A percentile compares a stretch with the other conserved stretches of the same genome.
Evolutionary conservation across 2,797 vertebrate genomes (phyloP).

Genomic region (Melanotaenia maccullochi): DNA sequence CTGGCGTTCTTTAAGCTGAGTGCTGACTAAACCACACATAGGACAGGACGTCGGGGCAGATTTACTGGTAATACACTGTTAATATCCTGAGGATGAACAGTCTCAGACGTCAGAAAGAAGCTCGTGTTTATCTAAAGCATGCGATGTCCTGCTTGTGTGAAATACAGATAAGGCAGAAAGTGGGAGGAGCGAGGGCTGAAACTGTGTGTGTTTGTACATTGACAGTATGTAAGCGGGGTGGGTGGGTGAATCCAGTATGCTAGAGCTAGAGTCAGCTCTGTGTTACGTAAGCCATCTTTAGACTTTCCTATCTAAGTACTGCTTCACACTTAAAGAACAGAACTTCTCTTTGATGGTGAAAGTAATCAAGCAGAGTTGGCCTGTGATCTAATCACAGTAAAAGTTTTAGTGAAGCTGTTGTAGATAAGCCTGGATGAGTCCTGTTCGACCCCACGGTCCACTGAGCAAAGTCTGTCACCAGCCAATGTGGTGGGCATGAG

Average conservation of each 20-base stretch:
- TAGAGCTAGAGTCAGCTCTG: slow-evolving; percentile 40
- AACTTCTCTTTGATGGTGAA: slow-evolving; percentile 22
- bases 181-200: too few species aligned
- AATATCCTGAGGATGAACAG: neutral
- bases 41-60: neutral
- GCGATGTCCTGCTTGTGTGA: slow-evolving; percentile 7
- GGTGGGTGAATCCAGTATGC: slow-evolving; percentile 6
- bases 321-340: neutral
- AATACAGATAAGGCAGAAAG: slow-evolving; percentile 29
- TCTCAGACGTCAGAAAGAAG: neutral
- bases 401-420: slow-evolving; percentile 24
- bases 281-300: slow-evolving; percentile 46
- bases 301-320: slow-evolving; percentile 25
- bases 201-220: too few species aligned
- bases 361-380: slow-evolving; percentile 4
- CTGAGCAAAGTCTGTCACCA: slow-evolving; percentile 54
- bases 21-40: neutral
- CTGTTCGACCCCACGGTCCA: slow-evolving; percentile 12
- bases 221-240: slow-evolving; percentile 29
- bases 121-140: slow-evolving; percentile 31
- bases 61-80: slow-evolving; percentile 6
- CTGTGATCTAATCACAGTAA: slow-evolving; percentile 48
- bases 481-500: neutral
- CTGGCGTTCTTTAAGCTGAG: slow-evolving; percentile 2
- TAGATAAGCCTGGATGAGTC: slow-evolving; percentile 31